Base-by-base conservation (phyloP, 2,888 invertebrate genomes). In the Caenorhabditis sp. region DNA sequence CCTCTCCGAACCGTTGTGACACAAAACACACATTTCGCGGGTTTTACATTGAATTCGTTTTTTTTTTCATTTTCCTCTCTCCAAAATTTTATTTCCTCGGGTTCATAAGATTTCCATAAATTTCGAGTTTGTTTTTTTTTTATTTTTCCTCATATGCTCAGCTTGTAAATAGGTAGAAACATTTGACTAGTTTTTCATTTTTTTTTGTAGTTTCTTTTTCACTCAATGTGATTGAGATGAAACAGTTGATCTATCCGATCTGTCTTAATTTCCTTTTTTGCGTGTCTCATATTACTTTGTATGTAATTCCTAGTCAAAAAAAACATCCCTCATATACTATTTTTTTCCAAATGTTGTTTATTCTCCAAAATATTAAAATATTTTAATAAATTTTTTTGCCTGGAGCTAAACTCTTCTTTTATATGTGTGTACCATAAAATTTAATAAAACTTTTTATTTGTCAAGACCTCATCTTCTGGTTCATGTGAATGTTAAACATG, bases 11-110 rank as follows among this genome's bases (percentile, higher is more conserved):
- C 43, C 14, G 43, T 43, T 43, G 43, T 43, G 43, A 43, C 43
- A 43, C 43, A 43, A 21, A 53, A 53, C 53, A 53, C 53, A 53
- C 17, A 53, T 21, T 53, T 21, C 21, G 53, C 43, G 43, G 43
- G 43, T 53, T 53, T 53, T 53, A 50, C 24, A 6, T 21, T 24
- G 17, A n/a, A 50, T 50, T 19, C 4, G 4, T 53, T 21, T 53
- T 53, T 53, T 24, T 21, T 23, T 53, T 53, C n/a, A 6, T 1
- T 21, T 53, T 53, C 5, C 21, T 53, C 10, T n/a, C 50, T 50
- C 19, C 19, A n/a, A n/a, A n/a, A n/a, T 50, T 19, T 50, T 50
- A n/a, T 14, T 53, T 53, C 24, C 8, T 53, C 24, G 53, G n/a
- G 24, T 53, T 21, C 8, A 23, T 53, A 21, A 21, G 5, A 53